Base-by-base conservation (phyloP, 1,140 invertebrate species). In the Lasioglossum baleicum region DNA sequence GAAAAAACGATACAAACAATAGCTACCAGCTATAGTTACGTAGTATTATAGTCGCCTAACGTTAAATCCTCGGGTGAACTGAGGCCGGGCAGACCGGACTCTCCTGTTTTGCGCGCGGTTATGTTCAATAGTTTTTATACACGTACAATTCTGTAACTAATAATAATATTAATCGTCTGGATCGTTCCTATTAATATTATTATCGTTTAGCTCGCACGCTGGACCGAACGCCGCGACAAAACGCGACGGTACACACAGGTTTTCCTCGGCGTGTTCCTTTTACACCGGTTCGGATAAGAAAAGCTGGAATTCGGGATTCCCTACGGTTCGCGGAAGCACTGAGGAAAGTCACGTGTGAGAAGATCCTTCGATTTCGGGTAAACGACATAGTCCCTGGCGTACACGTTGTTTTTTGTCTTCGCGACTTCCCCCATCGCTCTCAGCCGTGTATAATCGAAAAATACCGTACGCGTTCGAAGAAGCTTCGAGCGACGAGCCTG, bases 1-100 rank as follows among this genome's bases (percentile, higher is more conserved):
- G 84, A 90, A 89, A 90, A 90, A 90, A 89, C 87, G 87, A 89
- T 85, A 89, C 85, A 89, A 88, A 85, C 89, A 81, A 74, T 82
- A 78, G 67, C 75, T 84, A 87, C 82, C 74, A 89, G 73, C 53
- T 84, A 87, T 80, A 71, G 2, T 35, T 4, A 3, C 2, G 35
- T 44, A 90, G 6, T 66, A 66, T 40, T 11, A 44, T 84, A n/a
- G 76, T 67, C 40, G 77, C 75, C 58, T 58, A 58, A 56, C 83
- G 67, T 76, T 53, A 66, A 20, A 51, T 51, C 75, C 74, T 58
- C 56, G 65, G 63, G 64, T 63, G 67, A 80, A 87, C 90, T 88
- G 87, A 88, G 76, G 5, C 85, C 81, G 82, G 87, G 84, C 73
- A 73, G 83, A 81, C 78, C 74, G 69, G 71, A 68, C 69, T 72